Base-by-base conservation (phyloP, 2,888 invertebrate genomes). In the Ditula angustiorana region DNA sequence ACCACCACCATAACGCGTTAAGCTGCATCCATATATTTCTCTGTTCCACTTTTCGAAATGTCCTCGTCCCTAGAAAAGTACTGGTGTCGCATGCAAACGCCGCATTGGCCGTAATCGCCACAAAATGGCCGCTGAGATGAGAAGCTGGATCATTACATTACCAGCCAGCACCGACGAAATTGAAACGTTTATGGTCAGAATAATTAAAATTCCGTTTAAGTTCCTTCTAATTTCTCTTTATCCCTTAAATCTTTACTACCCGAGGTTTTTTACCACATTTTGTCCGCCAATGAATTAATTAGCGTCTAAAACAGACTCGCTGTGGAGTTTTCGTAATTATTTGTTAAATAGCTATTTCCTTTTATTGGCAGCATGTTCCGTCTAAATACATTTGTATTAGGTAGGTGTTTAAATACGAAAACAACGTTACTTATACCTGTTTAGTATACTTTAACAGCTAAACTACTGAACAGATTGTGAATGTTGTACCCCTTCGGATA, bases 91-190 rank as follows among this genome's bases (percentile, higher is more conserved):
- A 80, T 81, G 79, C 76, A 76, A 81, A 80, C 76, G 76, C 74
- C 73, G 72, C 71, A 78, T 78, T 71, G 71, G 69, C 61, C 61
- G 76, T 74, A 74, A 79, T 80, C 74, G 73, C 76, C 80, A 76
- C 75, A 76, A 78, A 76, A 79, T 74, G 76, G 76, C 76, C 69
- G 61, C 67, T 70, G 69, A 75, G 74, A 75, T 73, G 74, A 70
- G 72, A 74, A n/a, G n/a, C n/a, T 69, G 66, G 74, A 68, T 77
- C 77, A 78, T 82, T 80, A 78, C 77, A 78, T 82, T 80, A 78
- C 77, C 75, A 72, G 69, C 73, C 70, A 70, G 71, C 70, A 74
- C 74, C 67, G 67, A 64, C 67, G 69, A 76, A 80, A 83, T 81
- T 80, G 76, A 79, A 85, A 78, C 69, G 75, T 78, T 80, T 78